Base-by-base conservation (phyloP, 2,113 vertebrate genomes). In the Dipodomys merriami region DNA sequence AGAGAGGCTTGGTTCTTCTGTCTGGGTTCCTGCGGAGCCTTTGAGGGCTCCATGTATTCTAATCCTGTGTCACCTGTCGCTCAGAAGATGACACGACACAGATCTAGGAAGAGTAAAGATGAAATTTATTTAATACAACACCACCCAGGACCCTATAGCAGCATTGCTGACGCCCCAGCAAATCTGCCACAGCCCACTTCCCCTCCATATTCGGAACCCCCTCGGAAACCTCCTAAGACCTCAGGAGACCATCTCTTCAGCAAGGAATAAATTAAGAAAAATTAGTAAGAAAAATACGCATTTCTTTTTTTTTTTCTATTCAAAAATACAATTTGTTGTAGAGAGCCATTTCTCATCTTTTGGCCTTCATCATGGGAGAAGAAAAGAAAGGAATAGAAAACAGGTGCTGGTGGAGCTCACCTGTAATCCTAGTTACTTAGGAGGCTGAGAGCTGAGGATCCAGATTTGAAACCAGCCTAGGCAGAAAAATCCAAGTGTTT, bases 81-180 rank as follows among this genome's bases (percentile, higher is more conserved):
- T 83, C 68, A 78, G 15, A 96, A 11, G 76, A 97, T 35, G 79
- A 97, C 71, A 91, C 78, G 46, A 87, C 91, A 96, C 72, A 94
- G 96, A 71, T 68, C 82, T 67, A 12, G 18, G 90, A 91, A 95
- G 97, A 98, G 94, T 97, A 96, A 97, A 96, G 33, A 92, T 96
- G 95, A 97, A 95, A 94, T 98, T 98, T 98, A 97, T 98, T 98
- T 97, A 98, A 97, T 97, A 96, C 96, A 97, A 95, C 94, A 86
- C 83, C 91, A 95, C 85, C 90, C 94, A 92, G 86, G 96, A 90
- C 82, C 89, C 96, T 97, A 95, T 7, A 87, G 92, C 93, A 82
- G 65, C 0, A 90, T 88, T 83, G 81, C 68, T 1, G 62, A 79
- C 57, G 82, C 67, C 39, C n/a, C 67, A 33, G 22, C 35, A 15